A percentile compares a stretch with the other conserved stretches of the same genome.
Conservation (phyloP, 2,113 vertebrate genomes). For the Okapia johnstoni region DNA sequence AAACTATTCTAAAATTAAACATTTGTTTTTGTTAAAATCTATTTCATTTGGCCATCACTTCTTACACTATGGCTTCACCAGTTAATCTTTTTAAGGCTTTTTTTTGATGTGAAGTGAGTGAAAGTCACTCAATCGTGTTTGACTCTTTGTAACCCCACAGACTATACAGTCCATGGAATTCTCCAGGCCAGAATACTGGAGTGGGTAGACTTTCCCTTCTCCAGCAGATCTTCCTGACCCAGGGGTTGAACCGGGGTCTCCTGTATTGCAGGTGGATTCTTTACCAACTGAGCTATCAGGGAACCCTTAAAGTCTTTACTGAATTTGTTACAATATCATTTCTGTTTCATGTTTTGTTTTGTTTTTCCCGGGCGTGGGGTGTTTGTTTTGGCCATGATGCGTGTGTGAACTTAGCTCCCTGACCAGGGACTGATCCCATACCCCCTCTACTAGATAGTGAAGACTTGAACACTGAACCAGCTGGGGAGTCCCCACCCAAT, state of each 20-base stretch:
- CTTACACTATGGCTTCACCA: not conserved
- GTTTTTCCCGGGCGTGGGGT: not conserved
- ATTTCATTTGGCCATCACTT: not conserved
- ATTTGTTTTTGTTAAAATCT: not conserved
- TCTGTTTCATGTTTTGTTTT: not conserved
- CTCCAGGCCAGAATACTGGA: not conserved
- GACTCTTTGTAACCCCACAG: not conserved
- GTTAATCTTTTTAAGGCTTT: not conserved
- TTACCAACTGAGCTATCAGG: not conserved
- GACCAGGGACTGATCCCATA: not conserved
- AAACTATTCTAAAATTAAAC: not conserved
- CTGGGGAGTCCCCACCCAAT: not conserved
- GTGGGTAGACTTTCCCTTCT: not conserved
- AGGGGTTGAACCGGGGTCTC: not conserved
- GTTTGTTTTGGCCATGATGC: not conserved
- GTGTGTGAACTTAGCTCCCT: not conserved
- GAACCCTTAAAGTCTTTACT: not conserved
- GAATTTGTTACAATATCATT: not conserved
- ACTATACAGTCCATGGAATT: not conserved
- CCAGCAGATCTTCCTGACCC: not conserved
- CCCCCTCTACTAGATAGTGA: not conserved
- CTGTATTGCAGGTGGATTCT: not conserved
- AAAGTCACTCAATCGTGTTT: not conserved
- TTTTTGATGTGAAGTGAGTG: not conserved
- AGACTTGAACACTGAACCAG: not conserved